Evolutionary conservation across 2,113 vertebrate species (phyloP).

Genomic region (Cheirogaleus medius): DNA sequence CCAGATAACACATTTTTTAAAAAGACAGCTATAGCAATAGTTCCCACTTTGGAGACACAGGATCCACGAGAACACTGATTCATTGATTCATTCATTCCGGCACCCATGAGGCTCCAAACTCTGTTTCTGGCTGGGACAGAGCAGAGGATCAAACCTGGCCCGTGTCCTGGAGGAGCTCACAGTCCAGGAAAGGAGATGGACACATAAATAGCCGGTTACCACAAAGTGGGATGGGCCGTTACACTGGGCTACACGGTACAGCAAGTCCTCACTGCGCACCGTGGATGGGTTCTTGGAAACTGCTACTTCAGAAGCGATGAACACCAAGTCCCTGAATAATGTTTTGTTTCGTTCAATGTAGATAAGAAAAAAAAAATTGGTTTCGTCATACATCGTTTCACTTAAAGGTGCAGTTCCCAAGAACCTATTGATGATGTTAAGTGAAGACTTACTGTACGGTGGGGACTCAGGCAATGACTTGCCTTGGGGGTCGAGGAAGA

Average conservation of each 20-base stretch:
- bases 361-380: too few relatives aligned
- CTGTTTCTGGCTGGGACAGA: not conserved
- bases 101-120: not conserved
- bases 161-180: not conserved
- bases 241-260: too few relatives aligned
- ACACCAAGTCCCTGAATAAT: too few relatives aligned
- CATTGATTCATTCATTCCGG: not conserved
- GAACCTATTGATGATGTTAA: not conserved
- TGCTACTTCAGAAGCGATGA: not conserved
- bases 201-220: not conserved
- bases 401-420: not conserved
- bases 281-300: not conserved
- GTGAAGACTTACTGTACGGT: not conserved
- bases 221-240: not conserved
- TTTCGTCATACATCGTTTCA: not conserved
- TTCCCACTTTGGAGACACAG: not conserved
- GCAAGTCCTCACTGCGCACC: not conserved
- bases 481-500: not conserved
- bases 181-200: not conserved
- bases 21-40: not conserved
- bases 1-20: not conserved
- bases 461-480: not conserved
- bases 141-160: not conserved
- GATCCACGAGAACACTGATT: not conserved
- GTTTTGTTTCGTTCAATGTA: too few relatives aligned